Conservation (phyloP, 2,888 invertebrate genomes). For the Lagria hirta region DNA sequence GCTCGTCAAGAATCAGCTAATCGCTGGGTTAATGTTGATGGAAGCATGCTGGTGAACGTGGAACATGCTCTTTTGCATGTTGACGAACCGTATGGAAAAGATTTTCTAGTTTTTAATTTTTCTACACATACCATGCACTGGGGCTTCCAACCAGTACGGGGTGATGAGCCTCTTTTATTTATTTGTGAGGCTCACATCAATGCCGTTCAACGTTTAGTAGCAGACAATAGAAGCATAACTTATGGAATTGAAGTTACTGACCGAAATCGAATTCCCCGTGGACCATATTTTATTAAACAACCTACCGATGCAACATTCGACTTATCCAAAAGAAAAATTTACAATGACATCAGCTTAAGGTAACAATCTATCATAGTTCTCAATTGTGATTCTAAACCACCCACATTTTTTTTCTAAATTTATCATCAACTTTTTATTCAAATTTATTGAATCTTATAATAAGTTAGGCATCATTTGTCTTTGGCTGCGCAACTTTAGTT, state of each 20-base stretch:
- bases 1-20: constrained; percentile 73
- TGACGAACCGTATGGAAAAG: constrained; percentile 60
- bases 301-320: constrained; percentile 84
- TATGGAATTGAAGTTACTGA: constrained; percentile 85
- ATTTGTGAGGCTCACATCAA: constrained; percentile 87
- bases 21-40: constrained; percentile 85
- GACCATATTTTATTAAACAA: constrained; percentile 86
- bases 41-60: constrained; percentile 73
- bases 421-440: too few species aligned
- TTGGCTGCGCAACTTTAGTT: too few species aligned
- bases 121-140: constrained; percentile 72
- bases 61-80: constrained; percentile 82
- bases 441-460: too few species aligned
- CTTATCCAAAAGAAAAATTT: constrained; percentile 66
- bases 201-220: constrained; percentile 68
- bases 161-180: constrained; percentile 74
- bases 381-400: not conserved
- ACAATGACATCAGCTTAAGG: constrained; percentile 73
- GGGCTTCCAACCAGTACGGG: constrained; percentile 81
- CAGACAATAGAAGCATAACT: constrained; percentile 77
- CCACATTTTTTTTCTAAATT: too few species aligned
- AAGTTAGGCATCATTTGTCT: too few species aligned
- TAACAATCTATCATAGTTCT: constrained; percentile 41
- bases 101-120: constrained; percentile 79
- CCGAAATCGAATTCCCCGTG: constrained; percentile 77